These are phyloP conservation scores for Drosophila lini DNA, from an alignment of 1,140 invertebrate genomes.

Conservation along the genomic window DNA sequence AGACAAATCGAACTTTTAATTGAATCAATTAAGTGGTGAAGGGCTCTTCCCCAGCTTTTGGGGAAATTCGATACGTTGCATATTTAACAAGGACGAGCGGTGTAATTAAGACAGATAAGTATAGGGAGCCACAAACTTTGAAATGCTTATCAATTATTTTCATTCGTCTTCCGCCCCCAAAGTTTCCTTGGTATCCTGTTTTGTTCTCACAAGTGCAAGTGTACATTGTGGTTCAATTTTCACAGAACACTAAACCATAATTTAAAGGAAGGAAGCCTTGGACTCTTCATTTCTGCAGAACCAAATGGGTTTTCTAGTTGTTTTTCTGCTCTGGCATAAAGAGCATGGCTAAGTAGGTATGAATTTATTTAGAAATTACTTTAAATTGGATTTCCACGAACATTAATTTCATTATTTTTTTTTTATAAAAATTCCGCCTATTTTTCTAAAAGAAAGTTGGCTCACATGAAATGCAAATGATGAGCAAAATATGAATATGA, in stretches of 20 bases:
- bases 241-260: constrained; percentile 3
- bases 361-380: not conserved
- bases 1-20: constrained; percentile 47
- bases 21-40: constrained; percentile 37
- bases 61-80: constrained; percentile 40
- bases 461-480: constrained; percentile 6
- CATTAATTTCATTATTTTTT: not conserved
- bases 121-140: constrained; percentile 20
- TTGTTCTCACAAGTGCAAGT: not conserved
- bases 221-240: not conserved
- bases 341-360: not conserved
- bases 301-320: not conserved
- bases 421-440: not conserved
- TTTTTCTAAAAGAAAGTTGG: constrained; percentile 2
- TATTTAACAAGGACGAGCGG: constrained; percentile 32
- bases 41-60: constrained; percentile 1
- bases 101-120: constrained; percentile 42
- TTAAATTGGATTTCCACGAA: not conserved
- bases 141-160: constrained; percentile 51
- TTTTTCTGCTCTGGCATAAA: not conserved
- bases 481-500: not conserved
- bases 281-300: not conserved
- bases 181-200: constrained; percentile 15
- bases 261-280: not conserved
- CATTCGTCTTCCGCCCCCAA: not conserved